Base-by-base conservation (phyloP, 2,113 vertebrate genomes). In the Periophthalmodon schlosseri region DNA sequence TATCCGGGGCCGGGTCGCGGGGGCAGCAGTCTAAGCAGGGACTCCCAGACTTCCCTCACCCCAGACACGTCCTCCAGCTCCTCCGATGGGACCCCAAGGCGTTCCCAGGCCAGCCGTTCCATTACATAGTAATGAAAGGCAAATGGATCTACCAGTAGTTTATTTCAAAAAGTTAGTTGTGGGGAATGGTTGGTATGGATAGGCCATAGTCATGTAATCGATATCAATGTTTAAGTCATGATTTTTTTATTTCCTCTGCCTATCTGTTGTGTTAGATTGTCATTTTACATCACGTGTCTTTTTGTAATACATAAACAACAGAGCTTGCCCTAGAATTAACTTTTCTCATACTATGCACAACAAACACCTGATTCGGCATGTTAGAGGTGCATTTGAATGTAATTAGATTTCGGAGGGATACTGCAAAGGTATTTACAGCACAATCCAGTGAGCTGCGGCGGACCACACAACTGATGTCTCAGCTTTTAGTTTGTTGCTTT, bases 401-500 rank as follows among this genome's bases (percentile, higher is more conserved):
- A 47, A 68, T 47, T 68, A 15, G 39, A 68, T 68, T 68, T 68
- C 5, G n/a, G 66, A 47, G 6, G 44, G 66, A 68, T 68, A 68
- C 4, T 21, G 46, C 33, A 54, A 72, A 57, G 23, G 28, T 13
- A 21, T 72, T 34, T 21, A 73, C 46, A 47, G 20, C 58, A 47
- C 47, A 64, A 67, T 34, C 12, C 44, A 54, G 9, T 5, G 2
- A 54, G 15, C 23, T 54, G 15, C 72, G 54, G 34, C 61, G 14
- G 36, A 34, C 63, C 34, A 39, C 24, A 63, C 52, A 68, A 65
- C 18, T 39, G 49, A 65, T 69, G 57, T 71, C 52, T 78, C 71
- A 54, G 63, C 58, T 69, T 63, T 72, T 61, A 50, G 12, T 71
- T 58, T 76, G 58, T 33, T 76, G 63, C 49, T 34, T 61, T 63